Base-by-base conservation (phyloP, 2,888 invertebrate species). In the Julus scandinavius region DNA sequence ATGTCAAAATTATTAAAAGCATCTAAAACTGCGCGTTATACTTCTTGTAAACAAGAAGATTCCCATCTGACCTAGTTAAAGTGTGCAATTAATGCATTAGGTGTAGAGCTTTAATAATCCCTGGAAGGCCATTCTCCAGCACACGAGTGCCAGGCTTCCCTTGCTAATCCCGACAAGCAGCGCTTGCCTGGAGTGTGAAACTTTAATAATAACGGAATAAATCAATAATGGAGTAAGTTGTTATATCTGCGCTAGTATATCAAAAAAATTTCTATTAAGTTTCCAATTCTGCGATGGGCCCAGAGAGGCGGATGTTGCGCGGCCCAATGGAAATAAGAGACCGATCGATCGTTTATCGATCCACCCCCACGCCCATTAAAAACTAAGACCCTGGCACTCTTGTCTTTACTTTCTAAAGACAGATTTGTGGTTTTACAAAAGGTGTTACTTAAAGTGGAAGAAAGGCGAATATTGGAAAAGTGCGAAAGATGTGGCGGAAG, bases 241-340 rank as follows among this genome's bases (percentile, higher is more conserved):
- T 72, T 72, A 72, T 20, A 72, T 72, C 72, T 20, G 72, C 72
- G 72, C 72, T 20, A 29, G 20, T 72, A 72, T 72, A 72, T 72
- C 72, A 72, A 72, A 72, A 29, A 72, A 72, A 29, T 72, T 72
- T 72, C 72, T 72, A 72, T 72, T 72, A 72, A 72, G 72, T 72
- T 72, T 72, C 72, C 72, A 29, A 72, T 20, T 29, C 72, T 20
- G 63, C n/a, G 17, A n/a, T 58, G 58, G 58, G n/a, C 17, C 58
- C 58, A 58, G 17, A 5, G 3, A 58, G 58, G 58, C 2, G 58
- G 58, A 58, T 45, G 45, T 7, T 45, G 7, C 45, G 45, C 45
- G 45, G 45, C 45, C 13, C 54, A 17, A 54, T 72, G 72, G 72
- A 72, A 72, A 72, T 72, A 29, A 29, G 29, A 72, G 72, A 72